phyloP scores from a whole-genome alignment of 2,888 invertebrate genomes.

The Xestia sexstrigata region DNA sequence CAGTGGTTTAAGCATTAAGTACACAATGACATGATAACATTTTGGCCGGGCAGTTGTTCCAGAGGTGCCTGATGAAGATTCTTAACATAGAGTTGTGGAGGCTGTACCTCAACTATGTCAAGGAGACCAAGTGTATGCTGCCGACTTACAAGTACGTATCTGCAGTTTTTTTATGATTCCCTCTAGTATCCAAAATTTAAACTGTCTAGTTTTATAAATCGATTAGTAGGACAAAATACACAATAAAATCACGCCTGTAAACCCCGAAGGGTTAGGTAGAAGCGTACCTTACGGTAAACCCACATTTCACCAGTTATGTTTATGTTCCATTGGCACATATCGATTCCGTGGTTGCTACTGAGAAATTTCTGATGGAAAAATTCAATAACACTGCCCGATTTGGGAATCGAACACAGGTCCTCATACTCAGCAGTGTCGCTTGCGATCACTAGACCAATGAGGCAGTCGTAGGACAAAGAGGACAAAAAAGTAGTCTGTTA shows the following conservation, averaged over 20 bases:
- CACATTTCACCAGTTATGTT: no score
- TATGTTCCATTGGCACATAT: background rate
- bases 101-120: constrained; percentile 98
- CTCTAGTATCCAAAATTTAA: background rate
- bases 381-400: background rate
- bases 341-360: background rate
- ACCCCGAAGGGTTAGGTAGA: background rate
- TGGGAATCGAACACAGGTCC: background rate
- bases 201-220: background rate
- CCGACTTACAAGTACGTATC: constrained; percentile 97
- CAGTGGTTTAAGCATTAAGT: constrained; percentile 5
- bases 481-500: no score
- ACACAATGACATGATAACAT: constrained; percentile 41
- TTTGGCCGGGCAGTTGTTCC: constrained; percentile 94
- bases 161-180: background rate
- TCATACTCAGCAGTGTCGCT: background rate
- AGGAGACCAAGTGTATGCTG: constrained; percentile 98
- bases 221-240: background rate
- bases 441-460: no score
- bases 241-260: background rate
- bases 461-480: no score
- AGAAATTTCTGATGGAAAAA: no score
- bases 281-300: no score
- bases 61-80: constrained; percentile 99
- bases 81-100: constrained; percentile 99